Evolutionary conservation across 2,113 vertebrate species (phyloP), one percentile per base, ranked within the genome.

Genomic region (Ondatra zibethicus): DNA sequence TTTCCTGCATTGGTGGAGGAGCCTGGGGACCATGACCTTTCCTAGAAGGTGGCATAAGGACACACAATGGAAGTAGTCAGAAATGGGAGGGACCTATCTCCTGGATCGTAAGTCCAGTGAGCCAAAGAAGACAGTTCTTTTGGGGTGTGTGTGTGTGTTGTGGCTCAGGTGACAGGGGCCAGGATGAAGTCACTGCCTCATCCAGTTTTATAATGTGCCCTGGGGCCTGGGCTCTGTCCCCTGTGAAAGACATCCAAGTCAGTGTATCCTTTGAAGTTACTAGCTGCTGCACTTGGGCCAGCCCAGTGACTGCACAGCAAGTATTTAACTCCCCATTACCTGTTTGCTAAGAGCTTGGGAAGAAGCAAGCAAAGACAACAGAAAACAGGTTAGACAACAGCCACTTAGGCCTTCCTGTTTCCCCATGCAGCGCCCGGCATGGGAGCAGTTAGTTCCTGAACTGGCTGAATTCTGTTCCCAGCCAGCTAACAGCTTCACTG

Each of bases 341-440:
- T 93, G 93, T 94, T 86, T 73, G 86, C 85, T 42, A 66, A 91
- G 61, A 94, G 92, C 76, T 90, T 84, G 90, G 85, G 95, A 95
- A 96, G 88, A 93, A 90, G 89, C 70, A 93, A 93, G 85, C 94
- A 93, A 88, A 95, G 96, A 93, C 91, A 96, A 94, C 86, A 42
- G 65, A 33, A 55, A 96, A 92, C 96, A 94, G 92, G 93, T 97
- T 88, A 77, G 92, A 70, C 81, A 55, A 87, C 94, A 95, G 80
- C 58, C 58, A 36, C 90, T 58, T 58, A 45, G 76, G 61, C 58
- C 77, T 58, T 92, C 84, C 17, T 47, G 66, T 52, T 63, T 61
- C 50, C 47, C 39, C 4, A 0, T 14, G 36, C 78, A 58, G 58
- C 36, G 16, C 91, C 91, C 87, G 95, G 84, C 75, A 9, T 25